A percentile compares a stretch with the other conserved stretches of the same genome.
Evolutionary conservation across 2,797 vertebrate genomes (phyloP).

Genomic region (Malacoraja senta): DNA sequence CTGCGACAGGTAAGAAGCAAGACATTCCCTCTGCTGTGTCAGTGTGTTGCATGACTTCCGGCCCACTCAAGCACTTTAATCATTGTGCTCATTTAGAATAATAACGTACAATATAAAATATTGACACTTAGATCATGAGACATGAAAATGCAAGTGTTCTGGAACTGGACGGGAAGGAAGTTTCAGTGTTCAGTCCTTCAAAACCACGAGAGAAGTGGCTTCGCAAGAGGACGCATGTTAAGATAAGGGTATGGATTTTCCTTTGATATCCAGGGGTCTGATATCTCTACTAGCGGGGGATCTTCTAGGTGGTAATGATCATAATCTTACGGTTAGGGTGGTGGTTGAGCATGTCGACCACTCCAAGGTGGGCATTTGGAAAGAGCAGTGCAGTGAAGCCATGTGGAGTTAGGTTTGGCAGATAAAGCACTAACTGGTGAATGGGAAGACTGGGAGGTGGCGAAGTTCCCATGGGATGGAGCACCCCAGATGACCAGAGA

Average conservation of each 20-base stretch:
- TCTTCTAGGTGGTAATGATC: too few relatives aligned
- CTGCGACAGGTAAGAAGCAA: slow-evolving; percentile 78
- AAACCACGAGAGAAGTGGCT: slow-evolving; percentile 97
- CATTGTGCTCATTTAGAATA: neutral
- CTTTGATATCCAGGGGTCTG: neutral
- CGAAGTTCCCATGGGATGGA: too few relatives aligned
- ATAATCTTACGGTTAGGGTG: too few relatives aligned
- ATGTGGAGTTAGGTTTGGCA: too few relatives aligned
- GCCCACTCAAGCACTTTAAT: neutral
- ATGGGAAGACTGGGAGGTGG: too few relatives aligned
- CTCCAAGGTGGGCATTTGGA: too few relatives aligned
- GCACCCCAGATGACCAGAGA: too few relatives aligned
- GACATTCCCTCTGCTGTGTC: neutral
- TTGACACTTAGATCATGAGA: slow-evolving; percentile 76
- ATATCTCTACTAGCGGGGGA: neutral
- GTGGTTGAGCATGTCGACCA: too few relatives aligned
- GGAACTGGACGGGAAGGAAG: slow-evolving; percentile 92
- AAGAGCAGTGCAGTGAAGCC: too few relatives aligned
- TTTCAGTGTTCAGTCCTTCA: slow-evolving; percentile 90
- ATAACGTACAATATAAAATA: neutral
- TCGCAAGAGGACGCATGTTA: slow-evolving; percentile 90
- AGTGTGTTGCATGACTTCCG: neutral
- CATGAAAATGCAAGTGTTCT: slow-evolving; percentile 87
- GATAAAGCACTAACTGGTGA: too few relatives aligned
- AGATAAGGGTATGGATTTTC: slow-evolving; percentile 74